Evolutionary conservation across 1,140 invertebrate genomes (phyloP), one percentile per base, ranked within the genome.

Genomic region (Choristoneura fumiferana): DNA sequence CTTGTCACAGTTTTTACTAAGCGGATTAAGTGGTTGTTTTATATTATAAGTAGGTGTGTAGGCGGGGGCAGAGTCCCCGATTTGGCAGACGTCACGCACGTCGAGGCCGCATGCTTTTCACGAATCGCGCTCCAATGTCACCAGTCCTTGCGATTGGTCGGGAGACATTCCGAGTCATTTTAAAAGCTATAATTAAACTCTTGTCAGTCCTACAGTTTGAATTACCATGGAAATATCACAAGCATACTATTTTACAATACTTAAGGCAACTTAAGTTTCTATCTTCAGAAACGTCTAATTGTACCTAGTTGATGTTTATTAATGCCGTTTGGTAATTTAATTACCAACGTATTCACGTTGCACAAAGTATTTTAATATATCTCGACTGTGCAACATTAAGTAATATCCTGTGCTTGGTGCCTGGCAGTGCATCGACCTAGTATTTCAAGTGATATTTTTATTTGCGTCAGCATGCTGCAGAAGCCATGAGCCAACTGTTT

Each of bases 331-430:
- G 2, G n/a, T 22, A n/a, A 4, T 3, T 49, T 12, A 22, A 49
- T 49, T 17, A 49, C 18, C 43, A 33, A 49, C 18, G 10, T 10
- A 29, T 18, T 29, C 8, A n/a, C 4, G 43, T 49, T 33, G 22
- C 43, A 49, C 43, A 33, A 49, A 33, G 17, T 10, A 49, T 49
- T 49, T 49, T 49, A 49, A 49, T 49, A 49, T 49, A 49, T 54
- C 43, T 61, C 8, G 36, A 61, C 36, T 52, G 57, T 62, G 53
- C 56, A 69, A 65, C 34, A 36, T 73, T 76, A 54, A 43, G 64
- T 52, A 76, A 76, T 58, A 70, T 73, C 66, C 71, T 76, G 73
- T 54, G 37, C 35, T 34, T 69, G 63, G 53, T 62, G 69, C 45
- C 56, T 56, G 38, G 43, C 60, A 71, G 65, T 63, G 49, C 65